phyloP scores from a whole-genome alignment of 2,797 vertebrate genomes.

The Ctenochaetus hawaiiensis region DNA sequence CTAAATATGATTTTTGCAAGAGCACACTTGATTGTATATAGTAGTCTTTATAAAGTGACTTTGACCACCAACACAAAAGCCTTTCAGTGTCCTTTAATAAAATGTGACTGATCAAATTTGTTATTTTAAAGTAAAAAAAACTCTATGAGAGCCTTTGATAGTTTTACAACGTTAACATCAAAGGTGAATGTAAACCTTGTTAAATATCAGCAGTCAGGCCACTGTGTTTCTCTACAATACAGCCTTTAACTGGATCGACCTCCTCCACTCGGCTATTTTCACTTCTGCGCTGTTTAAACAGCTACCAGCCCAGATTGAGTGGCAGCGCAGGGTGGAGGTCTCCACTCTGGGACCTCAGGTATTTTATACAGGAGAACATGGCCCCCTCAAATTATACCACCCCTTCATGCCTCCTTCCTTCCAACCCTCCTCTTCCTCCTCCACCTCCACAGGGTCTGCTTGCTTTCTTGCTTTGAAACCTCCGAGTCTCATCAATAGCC shows the following conservation, averaged over 20 bases:
- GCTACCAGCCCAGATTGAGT: constrained; percentile 10
- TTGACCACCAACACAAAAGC: background rate
- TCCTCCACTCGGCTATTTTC: constrained; percentile 20
- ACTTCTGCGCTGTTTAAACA: constrained; percentile 19
- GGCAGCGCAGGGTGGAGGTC: constrained; percentile 50
- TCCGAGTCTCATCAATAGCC: constrained; percentile 69
- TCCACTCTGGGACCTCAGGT: constrained; percentile 59
- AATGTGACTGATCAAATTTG: background rate
- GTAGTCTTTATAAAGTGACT: background rate
- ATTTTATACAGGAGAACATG: constrained; percentile 56
- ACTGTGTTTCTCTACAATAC: background rate
- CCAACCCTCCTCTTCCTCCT: constrained; percentile 27
- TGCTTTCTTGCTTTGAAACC: constrained; percentile 47
- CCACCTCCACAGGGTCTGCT: constrained; percentile 1
- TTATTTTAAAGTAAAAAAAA: background rate
- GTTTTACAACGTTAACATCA: constrained; percentile 3
- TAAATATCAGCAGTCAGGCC: background rate
- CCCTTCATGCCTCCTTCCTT: constrained; percentile 32
- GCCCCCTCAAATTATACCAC: constrained; percentile 56
- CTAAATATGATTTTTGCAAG: too few species aligned
- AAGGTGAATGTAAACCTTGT: background rate
- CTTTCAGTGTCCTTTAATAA: background rate
- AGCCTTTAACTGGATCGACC: constrained; percentile 9
- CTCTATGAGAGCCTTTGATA: background rate
- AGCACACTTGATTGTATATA: background rate